A percentile compares a stretch with the other conserved stretches of the same genome.
Evolutionary conservation across 2,113 vertebrate species (phyloP).

Genomic region (Lipotes vexillifer): DNA sequence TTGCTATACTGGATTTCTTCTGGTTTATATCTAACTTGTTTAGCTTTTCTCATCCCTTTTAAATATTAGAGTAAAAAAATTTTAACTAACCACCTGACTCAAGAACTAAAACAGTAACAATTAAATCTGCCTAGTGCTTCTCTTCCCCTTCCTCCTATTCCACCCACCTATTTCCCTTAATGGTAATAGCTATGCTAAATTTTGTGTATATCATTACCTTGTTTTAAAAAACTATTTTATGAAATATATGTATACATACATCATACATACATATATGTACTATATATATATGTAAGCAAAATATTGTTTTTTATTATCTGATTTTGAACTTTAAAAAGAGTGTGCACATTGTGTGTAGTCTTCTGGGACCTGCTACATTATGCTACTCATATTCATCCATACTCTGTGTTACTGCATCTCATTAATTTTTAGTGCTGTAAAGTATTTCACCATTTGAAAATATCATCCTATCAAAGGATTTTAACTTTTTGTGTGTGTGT

Average conservation of each 20-base stretch:
- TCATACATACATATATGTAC: neutral
- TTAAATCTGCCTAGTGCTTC: neutral
- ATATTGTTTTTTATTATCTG: neutral
- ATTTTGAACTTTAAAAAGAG: conserved; percentile 16
- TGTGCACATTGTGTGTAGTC: neutral
- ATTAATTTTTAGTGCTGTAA: neutral
- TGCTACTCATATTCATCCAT: neutral
- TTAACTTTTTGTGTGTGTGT: neutral
- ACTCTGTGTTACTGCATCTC: neutral
- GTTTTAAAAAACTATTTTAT: neutral
- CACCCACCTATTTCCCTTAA: neutral
- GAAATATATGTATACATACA: neutral
- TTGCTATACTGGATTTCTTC: neutral
- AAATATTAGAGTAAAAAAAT: neutral
- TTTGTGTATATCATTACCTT: neutral
- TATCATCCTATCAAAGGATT: neutral
- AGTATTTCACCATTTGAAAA: neutral
- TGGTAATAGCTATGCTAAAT: neutral
- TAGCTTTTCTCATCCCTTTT: neutral
- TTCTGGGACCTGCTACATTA: neutral
- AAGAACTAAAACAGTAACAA: neutral
- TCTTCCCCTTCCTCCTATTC: neutral
- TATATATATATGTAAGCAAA: neutral
- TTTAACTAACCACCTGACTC: neutral
- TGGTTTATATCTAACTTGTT: neutral